A percentile compares a stretch with the other conserved stretches of the same genome.
Evolutionary conservation across 2,113 vertebrate genomes (phyloP).

Genomic region (Rhinolophus ferrumequinum): DNA sequence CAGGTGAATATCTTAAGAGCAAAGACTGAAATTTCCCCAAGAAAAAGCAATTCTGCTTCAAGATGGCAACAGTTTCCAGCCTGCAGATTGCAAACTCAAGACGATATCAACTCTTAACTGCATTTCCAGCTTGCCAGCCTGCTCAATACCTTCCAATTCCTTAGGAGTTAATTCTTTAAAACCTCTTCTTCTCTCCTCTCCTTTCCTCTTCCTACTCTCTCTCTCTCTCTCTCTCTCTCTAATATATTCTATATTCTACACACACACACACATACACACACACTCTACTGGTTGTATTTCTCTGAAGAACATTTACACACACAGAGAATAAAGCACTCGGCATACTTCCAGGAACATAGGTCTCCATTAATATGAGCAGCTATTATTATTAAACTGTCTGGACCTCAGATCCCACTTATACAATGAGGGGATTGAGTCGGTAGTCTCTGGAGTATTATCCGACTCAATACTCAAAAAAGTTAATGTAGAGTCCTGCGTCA

Average conservation of each 20-base stretch:
- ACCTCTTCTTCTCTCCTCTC: neutral
- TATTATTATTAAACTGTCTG: neutral
- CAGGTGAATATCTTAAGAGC: neutral
- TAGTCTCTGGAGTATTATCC: slow-evolving; percentile 2
- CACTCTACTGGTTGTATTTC: neutral
- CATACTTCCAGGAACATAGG: neutral
- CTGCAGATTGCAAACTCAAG: neutral
- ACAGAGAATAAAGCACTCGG: neutral
- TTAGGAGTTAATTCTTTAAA: neutral
- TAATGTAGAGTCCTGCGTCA: neutral
- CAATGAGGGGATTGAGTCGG: neutral
- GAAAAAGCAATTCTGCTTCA: neutral
- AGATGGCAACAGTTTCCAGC: neutral
- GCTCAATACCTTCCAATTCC: neutral
- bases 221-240: neutral
- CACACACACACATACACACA: neutral
- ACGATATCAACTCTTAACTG: neutral
- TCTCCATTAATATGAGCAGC: neutral
- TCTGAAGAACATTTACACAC: neutral
- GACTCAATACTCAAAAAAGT: slow-evolving; percentile 24
- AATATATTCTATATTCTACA: neutral
- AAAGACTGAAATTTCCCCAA: neutral
- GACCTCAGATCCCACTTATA: neutral
- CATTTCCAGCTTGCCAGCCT: neutral
- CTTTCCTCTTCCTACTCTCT: neutral